These are phyloP conservation scores for Casuarius casuarius DNA, from an alignment of 2,113 vertebrate species.

Conservation along the genomic window DNA sequence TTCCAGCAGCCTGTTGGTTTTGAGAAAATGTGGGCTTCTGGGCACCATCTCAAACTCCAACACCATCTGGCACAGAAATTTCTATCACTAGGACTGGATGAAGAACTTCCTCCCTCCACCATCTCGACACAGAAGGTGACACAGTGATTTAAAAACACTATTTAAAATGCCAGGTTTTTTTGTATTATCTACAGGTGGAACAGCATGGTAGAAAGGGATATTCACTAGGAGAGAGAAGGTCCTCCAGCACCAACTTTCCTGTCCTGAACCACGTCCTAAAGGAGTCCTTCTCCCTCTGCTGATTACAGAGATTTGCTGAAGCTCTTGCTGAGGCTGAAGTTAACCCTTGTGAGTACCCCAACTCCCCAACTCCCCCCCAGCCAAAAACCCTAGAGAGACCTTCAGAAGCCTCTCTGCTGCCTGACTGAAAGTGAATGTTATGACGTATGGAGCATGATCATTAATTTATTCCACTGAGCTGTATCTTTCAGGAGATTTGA, in stretches of 20 bases:
- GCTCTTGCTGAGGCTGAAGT: neutral
- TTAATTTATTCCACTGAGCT: neutral
- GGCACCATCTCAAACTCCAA: neutral
- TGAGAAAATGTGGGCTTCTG: neutral
- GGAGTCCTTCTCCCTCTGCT: neutral
- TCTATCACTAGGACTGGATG: rapidly evolving
- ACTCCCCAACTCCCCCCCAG: neutral
- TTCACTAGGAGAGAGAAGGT: neutral
- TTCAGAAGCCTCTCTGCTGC: neutral
- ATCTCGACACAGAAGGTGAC: neutral
- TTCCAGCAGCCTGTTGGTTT: neutral
- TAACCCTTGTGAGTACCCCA: neutral
- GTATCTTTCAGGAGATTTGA: neutral
- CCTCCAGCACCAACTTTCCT: neutral
- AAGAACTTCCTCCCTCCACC: neutral
- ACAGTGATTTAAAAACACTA: neutral
- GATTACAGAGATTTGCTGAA: neutral
- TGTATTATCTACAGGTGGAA: neutral
- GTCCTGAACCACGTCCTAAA: neutral
- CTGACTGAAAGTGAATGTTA: neutral
- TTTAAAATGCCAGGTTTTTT: neutral
- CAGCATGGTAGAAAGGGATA: neutral
- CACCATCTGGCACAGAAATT: neutral
- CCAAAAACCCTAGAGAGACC: neutral
- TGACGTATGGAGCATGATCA: neutral